Conservation (phyloP, 2,888 invertebrate genomes). For the Drosophila prostipennis region DNA sequence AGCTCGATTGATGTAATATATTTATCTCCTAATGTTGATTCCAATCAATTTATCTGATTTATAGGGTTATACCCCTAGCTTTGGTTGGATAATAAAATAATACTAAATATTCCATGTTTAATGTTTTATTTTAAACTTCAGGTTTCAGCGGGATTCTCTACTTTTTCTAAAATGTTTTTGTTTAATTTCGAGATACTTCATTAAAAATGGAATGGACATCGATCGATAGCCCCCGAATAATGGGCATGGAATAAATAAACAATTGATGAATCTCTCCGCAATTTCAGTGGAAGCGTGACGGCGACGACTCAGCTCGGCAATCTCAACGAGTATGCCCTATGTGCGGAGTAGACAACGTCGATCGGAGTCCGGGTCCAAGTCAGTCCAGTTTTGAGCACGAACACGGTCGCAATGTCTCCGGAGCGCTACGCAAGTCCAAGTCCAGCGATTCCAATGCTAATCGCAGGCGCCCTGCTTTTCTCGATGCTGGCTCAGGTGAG, state of each 20-base stretch:
- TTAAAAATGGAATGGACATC: neutral
- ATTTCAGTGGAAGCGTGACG: neutral
- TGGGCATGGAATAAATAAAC: constrained; percentile 5
- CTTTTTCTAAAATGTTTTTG: too few relatives aligned
- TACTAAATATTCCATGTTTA: too few relatives aligned
- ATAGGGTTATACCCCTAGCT: too few relatives aligned
- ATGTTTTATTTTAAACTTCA: too few relatives aligned
- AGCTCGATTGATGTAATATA: too few relatives aligned
- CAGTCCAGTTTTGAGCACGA: constrained; percentile 69
- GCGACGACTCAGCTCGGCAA: constrained; percentile 1
- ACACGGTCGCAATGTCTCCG: constrained; percentile 56
- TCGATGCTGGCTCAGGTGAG: constrained; percentile 27
- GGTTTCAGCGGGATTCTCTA: too few relatives aligned
- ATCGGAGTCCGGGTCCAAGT: constrained; percentile 38
- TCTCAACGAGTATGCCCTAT: constrained; percentile 3
- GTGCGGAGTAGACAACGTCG: constrained; percentile 22
- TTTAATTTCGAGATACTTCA: too few relatives aligned
- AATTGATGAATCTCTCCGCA: constrained; percentile 32
- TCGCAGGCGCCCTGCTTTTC: constrained; percentile 25
- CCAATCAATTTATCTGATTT: too few relatives aligned
- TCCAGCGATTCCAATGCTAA: constrained; percentile 31
- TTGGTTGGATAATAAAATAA: too few relatives aligned
- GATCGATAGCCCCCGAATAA: neutral
- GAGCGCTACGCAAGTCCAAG: constrained; percentile 22
- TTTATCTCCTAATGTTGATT: too few relatives aligned